Percentiles rank a stretch among this genome's conserved stretches.
Conservation (phyloP, 2,888 invertebrate genomes). For the Nemotelus pantherinus region DNA sequence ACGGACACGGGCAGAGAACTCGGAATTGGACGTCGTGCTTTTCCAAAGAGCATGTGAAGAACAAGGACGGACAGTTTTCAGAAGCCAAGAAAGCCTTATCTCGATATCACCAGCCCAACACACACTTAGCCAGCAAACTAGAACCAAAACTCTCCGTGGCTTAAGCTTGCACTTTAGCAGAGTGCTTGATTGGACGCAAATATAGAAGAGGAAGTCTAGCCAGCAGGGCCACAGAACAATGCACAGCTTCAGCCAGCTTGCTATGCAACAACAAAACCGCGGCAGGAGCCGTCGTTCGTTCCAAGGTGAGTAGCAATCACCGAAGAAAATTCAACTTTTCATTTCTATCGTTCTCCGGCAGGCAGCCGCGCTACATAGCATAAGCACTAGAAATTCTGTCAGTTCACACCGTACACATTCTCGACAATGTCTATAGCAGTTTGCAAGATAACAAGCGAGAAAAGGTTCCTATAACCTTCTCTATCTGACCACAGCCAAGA, state of each 20-base stretch:
- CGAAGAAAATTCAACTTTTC: conserved; percentile 16
- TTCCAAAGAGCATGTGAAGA: conserved; percentile 31
- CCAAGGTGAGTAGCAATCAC: conserved; percentile 30
- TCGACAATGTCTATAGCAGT: too few relatives aligned
- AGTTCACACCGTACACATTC: too few relatives aligned
- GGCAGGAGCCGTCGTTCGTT: background rate
- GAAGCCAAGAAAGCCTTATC: background rate
- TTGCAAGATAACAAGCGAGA: background rate
- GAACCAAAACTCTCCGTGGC: conserved; percentile 20
- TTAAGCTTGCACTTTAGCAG: background rate
- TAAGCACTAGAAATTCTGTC: too few relatives aligned
- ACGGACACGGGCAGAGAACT: conserved; percentile 19
- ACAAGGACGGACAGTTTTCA: conserved; percentile 36
- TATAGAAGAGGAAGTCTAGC: background rate
- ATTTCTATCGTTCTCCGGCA: background rate
- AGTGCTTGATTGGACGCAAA: conserved; percentile 10
- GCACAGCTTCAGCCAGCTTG: background rate
- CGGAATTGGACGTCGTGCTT: conserved; percentile 1
- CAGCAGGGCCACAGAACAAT: background rate
- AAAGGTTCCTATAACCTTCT: conserved; percentile 1
- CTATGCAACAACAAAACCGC: background rate
- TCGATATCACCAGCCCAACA: background rate
- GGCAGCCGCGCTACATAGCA: background rate
- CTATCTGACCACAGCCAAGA: background rate
- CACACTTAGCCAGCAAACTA: conserved; percentile 15